Conservation (phyloP, 2,888 invertebrate genomes). For the Cecidostiba fungosa region DNA sequence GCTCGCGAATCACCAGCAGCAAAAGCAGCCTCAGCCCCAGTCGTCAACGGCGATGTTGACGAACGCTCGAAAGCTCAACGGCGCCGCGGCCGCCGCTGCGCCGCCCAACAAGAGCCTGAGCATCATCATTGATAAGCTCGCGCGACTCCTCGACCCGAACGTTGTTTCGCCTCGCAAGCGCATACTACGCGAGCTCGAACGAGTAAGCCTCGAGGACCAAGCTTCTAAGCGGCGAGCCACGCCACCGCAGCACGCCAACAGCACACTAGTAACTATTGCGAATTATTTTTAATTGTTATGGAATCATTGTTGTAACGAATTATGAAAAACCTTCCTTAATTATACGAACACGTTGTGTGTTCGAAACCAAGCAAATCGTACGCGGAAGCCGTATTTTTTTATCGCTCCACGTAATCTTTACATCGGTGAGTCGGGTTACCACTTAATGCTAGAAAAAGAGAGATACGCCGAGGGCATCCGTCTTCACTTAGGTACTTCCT, state of each 20-base stretch:
- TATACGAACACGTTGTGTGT: background rate
- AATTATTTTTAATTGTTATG: conserved; percentile 4
- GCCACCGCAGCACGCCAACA: conserved; percentile 74
- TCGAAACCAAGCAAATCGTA: background rate
- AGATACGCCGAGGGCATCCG: conserved; percentile 21
- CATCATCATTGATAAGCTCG: conserved; percentile 77
- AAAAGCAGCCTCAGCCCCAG: conserved; percentile 16
- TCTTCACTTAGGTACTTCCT: conserved; percentile 41
- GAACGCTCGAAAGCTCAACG: conserved; percentile 41
- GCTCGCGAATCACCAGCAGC: conserved; percentile 61
- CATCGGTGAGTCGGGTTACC: conserved; percentile 16
- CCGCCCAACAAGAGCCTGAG: conserved; percentile 74
- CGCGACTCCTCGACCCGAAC: conserved; percentile 79
- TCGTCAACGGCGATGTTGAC: conserved; percentile 42
- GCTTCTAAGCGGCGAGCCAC: conserved; percentile 83
- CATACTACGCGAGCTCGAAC: conserved; percentile 90
- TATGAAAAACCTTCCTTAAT: background rate
- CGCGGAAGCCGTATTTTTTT: conserved; percentile 23
- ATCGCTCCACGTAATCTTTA: conserved; percentile 22
- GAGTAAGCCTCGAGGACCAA: conserved; percentile 87
- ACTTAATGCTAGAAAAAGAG: conserved; percentile 15
- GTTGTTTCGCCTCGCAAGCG: conserved; percentile 92
- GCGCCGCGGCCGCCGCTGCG: conserved; percentile 29
- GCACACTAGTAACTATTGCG: conserved; percentile 35
- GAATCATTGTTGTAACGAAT: background rate